A percentile compares a stretch with the other conserved stretches of the same genome.
Conservation (phyloP, 2,797 vertebrate genomes). For the Falco biarmicus region DNA sequence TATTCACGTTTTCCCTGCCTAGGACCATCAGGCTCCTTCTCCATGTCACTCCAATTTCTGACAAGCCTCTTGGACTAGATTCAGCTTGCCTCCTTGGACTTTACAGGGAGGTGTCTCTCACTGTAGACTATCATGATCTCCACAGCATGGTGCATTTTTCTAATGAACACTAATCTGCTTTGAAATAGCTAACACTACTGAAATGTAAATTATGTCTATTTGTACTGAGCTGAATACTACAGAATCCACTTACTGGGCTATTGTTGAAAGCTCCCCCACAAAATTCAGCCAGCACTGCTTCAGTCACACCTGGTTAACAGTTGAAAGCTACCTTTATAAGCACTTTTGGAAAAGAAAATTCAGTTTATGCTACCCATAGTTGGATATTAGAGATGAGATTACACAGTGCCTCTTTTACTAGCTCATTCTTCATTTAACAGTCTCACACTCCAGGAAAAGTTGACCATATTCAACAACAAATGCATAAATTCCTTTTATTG, state of each 20-base stretch:
- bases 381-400: neutral
- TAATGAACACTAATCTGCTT: neutral
- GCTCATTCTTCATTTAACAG: neutral
- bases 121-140: neutral
- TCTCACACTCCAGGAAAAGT: neutral
- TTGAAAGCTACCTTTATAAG: neutral
- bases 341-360: neutral
- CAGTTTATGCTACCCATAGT: neutral
- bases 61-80: neutral
- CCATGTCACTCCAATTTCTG: neutral
- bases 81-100: neutral
- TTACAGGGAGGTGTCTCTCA: neutral
- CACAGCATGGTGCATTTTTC: neutral
- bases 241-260: neutral
- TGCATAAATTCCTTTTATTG: neutral
- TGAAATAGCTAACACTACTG: slow-evolving; percentile 7
- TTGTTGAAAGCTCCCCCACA: neutral
- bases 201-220: neutral
- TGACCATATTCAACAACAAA: neutral
- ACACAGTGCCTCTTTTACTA: neutral
- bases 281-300: neutral
- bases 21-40: neutral
- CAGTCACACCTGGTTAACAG: neutral
- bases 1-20: neutral
- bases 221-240: neutral